Base-by-base conservation (phyloP, 2,888 invertebrate species). In the Venusia cambrica region DNA sequence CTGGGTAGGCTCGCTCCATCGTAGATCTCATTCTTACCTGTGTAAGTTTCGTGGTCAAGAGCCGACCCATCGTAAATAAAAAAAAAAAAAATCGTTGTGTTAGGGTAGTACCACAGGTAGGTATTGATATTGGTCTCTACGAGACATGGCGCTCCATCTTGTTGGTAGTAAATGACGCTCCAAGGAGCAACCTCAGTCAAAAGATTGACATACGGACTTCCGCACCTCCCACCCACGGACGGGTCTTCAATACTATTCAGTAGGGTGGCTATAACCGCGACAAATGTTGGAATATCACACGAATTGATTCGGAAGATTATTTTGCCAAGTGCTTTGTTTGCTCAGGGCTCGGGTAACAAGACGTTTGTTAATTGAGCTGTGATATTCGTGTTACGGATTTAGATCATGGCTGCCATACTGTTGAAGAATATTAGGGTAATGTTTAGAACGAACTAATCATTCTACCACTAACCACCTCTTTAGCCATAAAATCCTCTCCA, bases 191-290 rank as follows among this genome's bases (percentile, higher is more conserved):
- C 30, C 25, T 25, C 11, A 33, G 38, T 52, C 48, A 36, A 51
- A 54, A 65, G 64, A 66, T 65, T 66, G 69, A 67, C 67, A 61
- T 56, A 38, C 30, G 68, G 68, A 68, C 60, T 34, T 66, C 64
- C 63, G 57, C 33, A 45, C 29, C n/a, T n/a, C n/a, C 38, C 35
- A 25, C 36, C 14, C 37, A 32, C 41, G 17, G n/a, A 13, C 36
- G 37, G 25, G 51, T 58, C 48, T 34, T 46, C 45, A 24, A 43
- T 40, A 48, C 33, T 54, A 35, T 36, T 35, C 27, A 35, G 40
- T 61, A 58, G 57, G 57, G 57, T 57, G 58, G 45, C 54, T 31
- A 38, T 50, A 47, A 51, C 31, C 31, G 27, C 27, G 17, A 26
- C 37, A 29, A 27, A 33, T 25, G 33, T 36, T 38, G 36, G 37